These are phyloP conservation scores for Mesorhabditis spiculigera DNA, from an alignment of 2,888 invertebrate genomes.

Conservation along the genomic window DNA sequence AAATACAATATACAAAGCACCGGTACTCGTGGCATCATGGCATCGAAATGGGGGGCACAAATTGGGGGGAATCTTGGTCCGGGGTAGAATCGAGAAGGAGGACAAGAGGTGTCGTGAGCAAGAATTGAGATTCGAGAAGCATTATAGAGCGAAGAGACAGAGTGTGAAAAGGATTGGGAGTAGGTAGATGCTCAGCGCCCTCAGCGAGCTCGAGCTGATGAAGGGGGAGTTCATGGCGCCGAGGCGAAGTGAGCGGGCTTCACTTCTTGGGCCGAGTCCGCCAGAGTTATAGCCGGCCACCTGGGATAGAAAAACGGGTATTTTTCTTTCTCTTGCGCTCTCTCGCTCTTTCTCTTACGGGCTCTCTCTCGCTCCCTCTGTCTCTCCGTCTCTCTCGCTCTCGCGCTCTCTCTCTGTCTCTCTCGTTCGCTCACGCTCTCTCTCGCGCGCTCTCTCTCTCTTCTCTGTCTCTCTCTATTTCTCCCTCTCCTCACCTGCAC, in stretches of 20 bases:
- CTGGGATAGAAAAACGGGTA: not conserved
- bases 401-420: too few relatives aligned
- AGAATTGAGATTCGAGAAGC: too few relatives aligned
- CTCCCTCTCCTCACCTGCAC: slow-evolving; percentile 26
- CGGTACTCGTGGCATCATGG: not conserved
- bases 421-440: not conserved
- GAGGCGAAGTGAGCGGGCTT: slow-evolving; percentile 37
- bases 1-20: not conserved
- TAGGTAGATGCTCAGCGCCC: too few relatives aligned
- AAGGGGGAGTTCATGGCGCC: slow-evolving; percentile 19
- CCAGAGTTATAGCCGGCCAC: slow-evolving; percentile 52
- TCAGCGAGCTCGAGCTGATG: not conserved
- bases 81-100: too few relatives aligned
- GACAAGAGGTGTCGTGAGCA: too few relatives aligned
- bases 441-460: too few relatives aligned
- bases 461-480: too few relatives aligned
- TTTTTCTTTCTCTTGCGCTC: not conserved
- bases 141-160: too few relatives aligned
- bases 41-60: not conserved
- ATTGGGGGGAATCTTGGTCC: too few relatives aligned
- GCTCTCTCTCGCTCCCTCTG: too few relatives aligned
- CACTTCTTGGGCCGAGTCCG: slow-evolving; percentile 45
- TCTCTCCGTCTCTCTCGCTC: slow-evolving; percentile 25
- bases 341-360: too few relatives aligned
- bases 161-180: too few relatives aligned